Percentiles rank a stretch among this genome's conserved stretches.
Conservation (phyloP, 92 coral and sea anemone species). For the Blastomussa wellsi region DNA sequence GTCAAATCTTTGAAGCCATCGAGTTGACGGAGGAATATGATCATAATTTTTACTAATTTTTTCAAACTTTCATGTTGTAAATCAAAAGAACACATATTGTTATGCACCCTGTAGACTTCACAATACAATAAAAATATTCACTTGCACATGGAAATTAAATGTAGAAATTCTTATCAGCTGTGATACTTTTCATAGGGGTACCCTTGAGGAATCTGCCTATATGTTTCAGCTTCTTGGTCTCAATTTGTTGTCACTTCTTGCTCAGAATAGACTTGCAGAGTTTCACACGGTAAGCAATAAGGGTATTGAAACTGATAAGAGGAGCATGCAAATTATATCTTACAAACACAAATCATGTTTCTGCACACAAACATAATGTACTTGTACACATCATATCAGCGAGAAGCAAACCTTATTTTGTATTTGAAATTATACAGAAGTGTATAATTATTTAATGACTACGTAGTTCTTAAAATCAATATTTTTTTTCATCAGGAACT, state of each 20-base stretch:
- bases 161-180: neutral
- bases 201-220: conserved; percentile 93
- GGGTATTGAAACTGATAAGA: too few relatives aligned
- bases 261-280: conserved; percentile 97
- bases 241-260: conserved; percentile 89
- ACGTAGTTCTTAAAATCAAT: neutral
- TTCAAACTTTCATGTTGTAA: too few relatives aligned
- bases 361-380: too few relatives aligned
- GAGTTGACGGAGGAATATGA: too few relatives aligned
- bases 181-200: conserved; percentile 56
- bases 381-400: too few relatives aligned
- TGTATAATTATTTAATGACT: too few relatives aligned
- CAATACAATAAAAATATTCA: neutral
- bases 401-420: too few relatives aligned
- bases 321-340: too few relatives aligned
- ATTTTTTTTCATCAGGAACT: conserved; percentile 69
- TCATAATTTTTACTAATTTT: too few relatives aligned
- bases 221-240: conserved; percentile 93
- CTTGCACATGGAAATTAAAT: neutral
- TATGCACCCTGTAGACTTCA: neutral
- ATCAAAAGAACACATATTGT: too few relatives aligned
- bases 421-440: too few relatives aligned
- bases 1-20: neutral
- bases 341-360: neutral
- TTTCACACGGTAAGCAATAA: conserved; percentile 66